Evolutionary conservation across 2,797 vertebrate genomes (phyloP), one percentile per base, ranked within the genome.

Genomic region (Crocidura indochinensis): DNA sequence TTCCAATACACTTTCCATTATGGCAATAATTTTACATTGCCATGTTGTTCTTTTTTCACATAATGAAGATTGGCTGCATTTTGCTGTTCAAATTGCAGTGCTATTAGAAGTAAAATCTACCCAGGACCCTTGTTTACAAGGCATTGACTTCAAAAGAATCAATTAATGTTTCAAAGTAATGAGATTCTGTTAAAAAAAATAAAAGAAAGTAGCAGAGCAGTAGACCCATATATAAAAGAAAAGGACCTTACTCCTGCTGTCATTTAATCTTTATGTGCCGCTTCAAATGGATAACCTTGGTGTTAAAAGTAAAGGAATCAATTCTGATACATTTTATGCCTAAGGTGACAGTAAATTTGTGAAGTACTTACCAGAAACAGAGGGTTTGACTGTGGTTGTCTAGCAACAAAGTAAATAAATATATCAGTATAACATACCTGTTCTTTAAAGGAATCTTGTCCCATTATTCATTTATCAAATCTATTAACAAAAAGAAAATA

Each of bases 81-180:
- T 60, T 86, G 29, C 26, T 88, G 49, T 68, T 82, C 31, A 90
- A 91, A 88, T 62, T 46, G 24, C 12, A 84, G 75, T 71, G 46
- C 53, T 38, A 4, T 69, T 71, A 88, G 29, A 88, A 94, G 72
- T 78, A 84, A 94, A 93, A 92, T 73, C 92, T 19, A 91, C 31
- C 11, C 62, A 87, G 44, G 38, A 91, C 8, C 1, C 24, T 84
- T 87, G 65, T 78, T 96, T 86, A 81, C 67, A 91, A 92, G 29
- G 8, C 31, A 72, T 77, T 81, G 65, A 53, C 74, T 93, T 94
- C 27, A 81, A 77, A 90, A 67, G 47, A 88, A 89, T 80, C 79
- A 89, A 91, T 95, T 94, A 90, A 72, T 72, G 79, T 81, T 90
- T 29, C 53, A 92, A 92, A 96, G 74, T 94, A 94, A 89, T 82